Percentiles rank a stretch among this genome's conserved stretches.
These are phyloP conservation scores for Clarias laeviceps DNA, from an alignment of 2,797 vertebrate genomes.

Conservation along the genomic window DNA sequence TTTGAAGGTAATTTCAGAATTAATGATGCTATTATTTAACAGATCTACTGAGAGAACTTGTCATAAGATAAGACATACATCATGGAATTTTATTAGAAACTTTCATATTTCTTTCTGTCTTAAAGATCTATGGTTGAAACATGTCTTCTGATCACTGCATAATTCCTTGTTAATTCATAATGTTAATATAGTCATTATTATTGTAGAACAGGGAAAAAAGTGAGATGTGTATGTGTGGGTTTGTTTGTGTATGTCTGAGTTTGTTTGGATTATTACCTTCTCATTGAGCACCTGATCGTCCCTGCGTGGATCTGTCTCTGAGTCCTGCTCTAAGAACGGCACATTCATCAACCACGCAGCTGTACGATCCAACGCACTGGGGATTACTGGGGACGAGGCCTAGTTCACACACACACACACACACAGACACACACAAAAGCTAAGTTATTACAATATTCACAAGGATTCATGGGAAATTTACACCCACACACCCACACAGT, in stretches of 20 bases:
- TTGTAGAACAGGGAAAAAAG: neutral
- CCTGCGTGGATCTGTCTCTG: constrained; percentile 94
- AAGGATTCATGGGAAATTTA: no score
- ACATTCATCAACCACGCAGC: constrained; percentile 99
- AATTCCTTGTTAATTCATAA: neutral
- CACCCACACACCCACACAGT: no score
- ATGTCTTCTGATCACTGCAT: neutral
- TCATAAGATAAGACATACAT: neutral
- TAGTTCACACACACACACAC: constrained; percentile 71
- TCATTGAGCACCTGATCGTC: constrained; percentile 96
- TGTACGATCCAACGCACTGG: constrained; percentile 99
- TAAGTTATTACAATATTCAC: constrained; percentile 36
- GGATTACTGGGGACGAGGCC: constrained; percentile 98
- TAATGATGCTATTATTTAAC: neutral
- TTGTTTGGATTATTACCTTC: constrained; percentile 85
- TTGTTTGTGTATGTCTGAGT: constrained; percentile 7
- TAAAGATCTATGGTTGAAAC: neutral
- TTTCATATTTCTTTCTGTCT: neutral
- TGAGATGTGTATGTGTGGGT: constrained; percentile 10
- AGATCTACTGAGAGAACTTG: neutral
- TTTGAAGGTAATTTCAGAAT: constrained; percentile 7
- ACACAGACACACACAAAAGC: constrained; percentile 60
- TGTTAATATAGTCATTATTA: neutral
- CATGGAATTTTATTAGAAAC: neutral
- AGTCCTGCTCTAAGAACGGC: constrained; percentile 97